phyloP scores from a whole-genome alignment of 2,113 vertebrate species.

The Phoxinus phoxinus region DNA sequence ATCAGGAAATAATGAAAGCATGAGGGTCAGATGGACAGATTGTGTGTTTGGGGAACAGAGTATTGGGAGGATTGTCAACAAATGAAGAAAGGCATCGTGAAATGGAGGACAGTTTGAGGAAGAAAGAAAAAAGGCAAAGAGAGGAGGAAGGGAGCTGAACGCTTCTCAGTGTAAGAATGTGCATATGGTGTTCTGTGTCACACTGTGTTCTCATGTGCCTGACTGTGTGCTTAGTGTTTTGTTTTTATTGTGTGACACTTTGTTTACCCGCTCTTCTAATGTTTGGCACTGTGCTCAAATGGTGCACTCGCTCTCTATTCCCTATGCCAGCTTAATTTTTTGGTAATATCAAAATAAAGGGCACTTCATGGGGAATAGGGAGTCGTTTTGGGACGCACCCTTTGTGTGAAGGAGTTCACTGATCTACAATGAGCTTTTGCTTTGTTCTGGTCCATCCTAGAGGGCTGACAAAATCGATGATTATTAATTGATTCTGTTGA shows the following conservation, averaged over 20 bases:
- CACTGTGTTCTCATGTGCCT: conserved; percentile 57
- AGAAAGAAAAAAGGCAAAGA: conserved; percentile 66
- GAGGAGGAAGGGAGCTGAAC: conserved; percentile 68
- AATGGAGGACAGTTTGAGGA: conserved; percentile 71
- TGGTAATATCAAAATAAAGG: conserved; percentile 29
- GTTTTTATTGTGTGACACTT: conserved; percentile 47
- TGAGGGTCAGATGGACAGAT: conserved; percentile 61
- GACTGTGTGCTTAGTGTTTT: conserved; percentile 54
- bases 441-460: conserved; percentile 58
- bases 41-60: conserved; percentile 58
- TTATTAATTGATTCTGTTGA: background rate
- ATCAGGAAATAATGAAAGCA: conserved; percentile 46
- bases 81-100: conserved; percentile 69
- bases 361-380: conserved; percentile 60
- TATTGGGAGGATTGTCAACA: conserved; percentile 70
- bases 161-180: conserved; percentile 78
- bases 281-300: conserved; percentile 50
- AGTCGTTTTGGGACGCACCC: conserved; percentile 50
- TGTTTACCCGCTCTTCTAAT: conserved; percentile 47
- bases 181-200: conserved; percentile 60
- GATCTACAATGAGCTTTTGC: conserved; percentile 44
- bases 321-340: conserved; percentile 47
- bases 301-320: conserved; percentile 56
- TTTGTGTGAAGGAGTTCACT: conserved; percentile 35
- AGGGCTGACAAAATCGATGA: conserved; percentile 47